phyloP scores from a whole-genome alignment of 2,888 invertebrate species.

The Rhagophthalmus giganteus region DNA sequence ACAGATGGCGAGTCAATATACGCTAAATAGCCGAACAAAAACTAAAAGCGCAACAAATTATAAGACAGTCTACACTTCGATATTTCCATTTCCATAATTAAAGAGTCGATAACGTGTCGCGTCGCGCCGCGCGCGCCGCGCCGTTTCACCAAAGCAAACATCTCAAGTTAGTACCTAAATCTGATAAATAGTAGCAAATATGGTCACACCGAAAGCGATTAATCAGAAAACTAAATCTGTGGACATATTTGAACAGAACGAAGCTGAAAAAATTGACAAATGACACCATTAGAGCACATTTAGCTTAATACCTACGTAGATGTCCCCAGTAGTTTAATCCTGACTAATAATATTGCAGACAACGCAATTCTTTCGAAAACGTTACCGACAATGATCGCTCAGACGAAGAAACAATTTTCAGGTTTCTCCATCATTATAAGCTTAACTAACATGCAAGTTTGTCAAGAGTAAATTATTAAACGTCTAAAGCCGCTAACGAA shows the following conservation, averaged over 20 bases:
- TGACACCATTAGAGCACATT: conserved; percentile 48
- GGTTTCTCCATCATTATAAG: conserved; percentile 11
- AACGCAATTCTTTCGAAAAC: neutral
- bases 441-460: conserved; percentile 26
- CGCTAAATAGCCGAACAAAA: conserved; percentile 12
- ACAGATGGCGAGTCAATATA: conserved; percentile 12
- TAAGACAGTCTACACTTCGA: too few species aligned
- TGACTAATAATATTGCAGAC: conserved; percentile 41
- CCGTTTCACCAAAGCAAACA: too few species aligned
- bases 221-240: conserved; percentile 36
- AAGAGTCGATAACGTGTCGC: conserved; percentile 1
- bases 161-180: conserved; percentile 12
- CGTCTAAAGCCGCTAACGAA: conserved; percentile 35
- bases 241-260: conserved; percentile 44
- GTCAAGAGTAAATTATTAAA: conserved; percentile 32
- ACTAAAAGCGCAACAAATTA: neutral
- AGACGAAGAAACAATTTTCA: neutral
- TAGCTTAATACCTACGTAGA: conserved; percentile 46
- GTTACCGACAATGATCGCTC: neutral
- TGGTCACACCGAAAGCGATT: conserved; percentile 29
- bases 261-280: conserved; percentile 48
- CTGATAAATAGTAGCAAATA: conserved; percentile 27
- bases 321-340: conserved; percentile 41
- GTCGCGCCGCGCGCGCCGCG: neutral
- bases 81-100: too few species aligned